These are phyloP conservation scores for Euphonia xanthogaster DNA, from an alignment of 2,797 vertebrate species.

Conservation along the genomic window DNA sequence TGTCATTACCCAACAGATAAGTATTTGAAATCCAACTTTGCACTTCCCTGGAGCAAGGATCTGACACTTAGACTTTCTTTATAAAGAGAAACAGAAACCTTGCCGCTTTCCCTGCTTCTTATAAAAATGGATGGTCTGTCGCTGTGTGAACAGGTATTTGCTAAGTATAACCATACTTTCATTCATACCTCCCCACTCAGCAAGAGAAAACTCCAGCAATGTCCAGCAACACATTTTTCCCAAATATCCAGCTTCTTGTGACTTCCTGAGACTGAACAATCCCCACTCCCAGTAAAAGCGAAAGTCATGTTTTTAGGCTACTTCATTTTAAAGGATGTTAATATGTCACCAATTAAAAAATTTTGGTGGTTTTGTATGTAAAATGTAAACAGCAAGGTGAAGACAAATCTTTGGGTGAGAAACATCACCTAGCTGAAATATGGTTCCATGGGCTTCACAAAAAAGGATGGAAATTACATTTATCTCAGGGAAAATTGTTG, in stretches of 20 bases:
- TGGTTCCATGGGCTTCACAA: not conserved
- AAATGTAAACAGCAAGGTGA: not conserved
- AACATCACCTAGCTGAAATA: not conserved
- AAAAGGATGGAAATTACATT: not conserved
- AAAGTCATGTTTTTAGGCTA: not conserved
- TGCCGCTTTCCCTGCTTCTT: not conserved
- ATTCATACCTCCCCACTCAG: not conserved
- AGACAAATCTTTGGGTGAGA: not conserved
- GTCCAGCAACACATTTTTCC: not conserved
- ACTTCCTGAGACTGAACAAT: not conserved
- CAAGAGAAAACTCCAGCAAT: not conserved
- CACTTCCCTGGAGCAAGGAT: not conserved
- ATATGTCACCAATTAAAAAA: not conserved
- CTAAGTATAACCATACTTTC: not conserved
- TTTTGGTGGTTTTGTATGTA: not conserved
- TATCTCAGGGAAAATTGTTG: conserved; percentile 4
- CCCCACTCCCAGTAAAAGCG: not conserved
- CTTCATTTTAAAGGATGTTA: not conserved
- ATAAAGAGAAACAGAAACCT: not conserved
- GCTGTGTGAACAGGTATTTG: not conserved
- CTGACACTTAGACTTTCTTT: not conserved
- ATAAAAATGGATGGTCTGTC: not conserved
- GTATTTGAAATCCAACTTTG: not conserved
- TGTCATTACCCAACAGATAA: conserved; percentile 47
- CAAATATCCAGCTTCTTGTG: not conserved